Percentiles rank a stretch among this genome's conserved stretches.
Evolutionary conservation across 2,113 vertebrate genomes (phyloP).

Genomic region (Gymnarchus niloticus): DNA sequence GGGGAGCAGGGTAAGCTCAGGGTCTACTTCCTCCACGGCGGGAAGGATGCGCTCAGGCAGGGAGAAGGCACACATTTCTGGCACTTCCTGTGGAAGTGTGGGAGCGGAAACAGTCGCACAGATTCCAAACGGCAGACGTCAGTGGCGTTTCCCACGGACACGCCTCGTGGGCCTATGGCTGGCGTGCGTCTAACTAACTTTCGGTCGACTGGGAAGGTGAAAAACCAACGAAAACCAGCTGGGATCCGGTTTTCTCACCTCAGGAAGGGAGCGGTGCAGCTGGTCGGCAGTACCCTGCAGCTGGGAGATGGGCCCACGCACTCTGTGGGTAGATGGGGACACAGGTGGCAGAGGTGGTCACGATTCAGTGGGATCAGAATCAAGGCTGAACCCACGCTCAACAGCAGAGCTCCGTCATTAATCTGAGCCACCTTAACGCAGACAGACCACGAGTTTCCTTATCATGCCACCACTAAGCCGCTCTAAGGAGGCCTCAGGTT

Average conservation of each 20-base stretch:
- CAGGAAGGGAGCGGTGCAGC: neutral
- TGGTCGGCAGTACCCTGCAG: too few species aligned
- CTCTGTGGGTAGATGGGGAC: too few species aligned
- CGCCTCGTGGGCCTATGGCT: neutral
- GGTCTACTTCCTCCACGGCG: neutral
- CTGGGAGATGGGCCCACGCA: too few species aligned
- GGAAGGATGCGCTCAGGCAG: neutral
- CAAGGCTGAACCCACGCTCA: neutral
- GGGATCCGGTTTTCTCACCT: neutral
- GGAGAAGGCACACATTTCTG: neutral
- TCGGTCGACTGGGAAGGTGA: neutral
- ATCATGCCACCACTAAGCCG: neutral
- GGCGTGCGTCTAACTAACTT: neutral
- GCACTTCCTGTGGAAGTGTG: neutral
- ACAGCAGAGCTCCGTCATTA: neutral
- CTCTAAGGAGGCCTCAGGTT: too few species aligned
- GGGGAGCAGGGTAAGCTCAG: neutral
- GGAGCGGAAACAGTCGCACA: neutral
- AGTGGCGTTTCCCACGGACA: neutral
- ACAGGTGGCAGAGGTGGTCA: too few species aligned
- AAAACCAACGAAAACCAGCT: neutral
- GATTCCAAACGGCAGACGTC: neutral
- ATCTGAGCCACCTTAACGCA: neutral
- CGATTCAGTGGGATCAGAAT: neutral
- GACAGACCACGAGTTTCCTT: neutral